Evolutionary conservation across 2,797 vertebrate genomes (phyloP).

Genomic region (Sebastes iracundus): DNA sequence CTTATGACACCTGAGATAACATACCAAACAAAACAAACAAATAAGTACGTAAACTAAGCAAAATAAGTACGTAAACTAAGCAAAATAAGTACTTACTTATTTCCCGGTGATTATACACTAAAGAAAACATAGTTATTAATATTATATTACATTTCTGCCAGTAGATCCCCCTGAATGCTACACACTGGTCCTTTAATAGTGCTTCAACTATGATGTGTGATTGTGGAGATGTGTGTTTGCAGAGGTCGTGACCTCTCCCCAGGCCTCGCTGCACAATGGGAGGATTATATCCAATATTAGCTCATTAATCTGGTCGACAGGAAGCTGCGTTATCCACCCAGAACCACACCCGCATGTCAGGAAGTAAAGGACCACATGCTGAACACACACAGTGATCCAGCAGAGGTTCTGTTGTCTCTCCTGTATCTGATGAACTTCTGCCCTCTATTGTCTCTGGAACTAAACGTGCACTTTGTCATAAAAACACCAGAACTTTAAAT

Average conservation of each 20-base stretch:
- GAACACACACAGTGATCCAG: not conserved
- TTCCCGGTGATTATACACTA: too few relatives aligned
- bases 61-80: too few relatives aligned
- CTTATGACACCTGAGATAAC: too few relatives aligned
- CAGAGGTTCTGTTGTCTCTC: conserved; percentile 42
- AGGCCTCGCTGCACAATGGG: conserved; percentile 55
- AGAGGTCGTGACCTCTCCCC: conserved; percentile 35
- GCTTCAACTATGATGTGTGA: too few relatives aligned
- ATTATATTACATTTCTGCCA: too few relatives aligned
- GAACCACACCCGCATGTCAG: conserved; percentile 48
- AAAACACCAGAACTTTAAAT: conserved; percentile 18
- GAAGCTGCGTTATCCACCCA: conserved; percentile 58
- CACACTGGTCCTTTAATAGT: too few relatives aligned
- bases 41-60: too few relatives aligned
- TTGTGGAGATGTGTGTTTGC: conserved; percentile 15
- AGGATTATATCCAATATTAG: conserved; percentile 78
- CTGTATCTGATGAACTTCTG: conserved; percentile 49
- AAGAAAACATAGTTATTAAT: too few relatives aligned
- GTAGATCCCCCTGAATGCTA: too few relatives aligned
- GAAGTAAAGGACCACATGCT: conserved; percentile 37
- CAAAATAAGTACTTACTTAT: too few relatives aligned
- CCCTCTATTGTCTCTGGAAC: conserved; percentile 32
- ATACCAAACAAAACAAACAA: too few relatives aligned
- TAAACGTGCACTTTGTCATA: not conserved
- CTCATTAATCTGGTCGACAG: conserved; percentile 74